Conservation (phyloP, 2,888 invertebrate species). For the Morinoia aosen region DNA sequence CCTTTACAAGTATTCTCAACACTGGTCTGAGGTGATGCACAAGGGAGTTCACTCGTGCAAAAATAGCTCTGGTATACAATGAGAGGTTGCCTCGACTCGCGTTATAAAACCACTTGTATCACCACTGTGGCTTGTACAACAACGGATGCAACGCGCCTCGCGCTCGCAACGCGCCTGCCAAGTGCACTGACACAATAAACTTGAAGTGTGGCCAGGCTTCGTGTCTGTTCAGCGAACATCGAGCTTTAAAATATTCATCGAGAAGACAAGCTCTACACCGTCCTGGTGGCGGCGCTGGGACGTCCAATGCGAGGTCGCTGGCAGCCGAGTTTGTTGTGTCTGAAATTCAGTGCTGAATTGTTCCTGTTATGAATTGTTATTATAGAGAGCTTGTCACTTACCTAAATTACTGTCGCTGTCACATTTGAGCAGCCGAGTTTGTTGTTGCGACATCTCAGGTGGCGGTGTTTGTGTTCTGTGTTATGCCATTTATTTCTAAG, state of each 20-base stretch:
- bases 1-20: background rate
- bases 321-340: background rate
- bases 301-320: background rate
- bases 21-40: background rate
- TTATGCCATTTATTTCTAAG: too few relatives aligned
- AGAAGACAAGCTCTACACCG: constrained; percentile 1
- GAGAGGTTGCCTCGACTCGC: background rate
- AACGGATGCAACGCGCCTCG: background rate
- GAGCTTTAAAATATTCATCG: constrained; percentile 25
- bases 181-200: constrained; percentile 11
- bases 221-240: background rate
- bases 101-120: background rate
- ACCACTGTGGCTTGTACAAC: background rate
- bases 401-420: too few relatives aligned
- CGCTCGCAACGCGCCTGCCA: background rate
- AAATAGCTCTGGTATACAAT: background rate
- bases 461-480: too few relatives aligned
- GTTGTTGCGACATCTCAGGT: background rate
- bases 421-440: background rate
- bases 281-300: background rate
- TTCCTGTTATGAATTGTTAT: too few relatives aligned
- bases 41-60: background rate
- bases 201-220: background rate
- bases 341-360: too few relatives aligned
- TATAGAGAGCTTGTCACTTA: too few relatives aligned